A percentile compares a stretch with the other conserved stretches of the same genome.
Conservation (phyloP, 2,888 invertebrate genomes). For the Pterostichus madidus region DNA sequence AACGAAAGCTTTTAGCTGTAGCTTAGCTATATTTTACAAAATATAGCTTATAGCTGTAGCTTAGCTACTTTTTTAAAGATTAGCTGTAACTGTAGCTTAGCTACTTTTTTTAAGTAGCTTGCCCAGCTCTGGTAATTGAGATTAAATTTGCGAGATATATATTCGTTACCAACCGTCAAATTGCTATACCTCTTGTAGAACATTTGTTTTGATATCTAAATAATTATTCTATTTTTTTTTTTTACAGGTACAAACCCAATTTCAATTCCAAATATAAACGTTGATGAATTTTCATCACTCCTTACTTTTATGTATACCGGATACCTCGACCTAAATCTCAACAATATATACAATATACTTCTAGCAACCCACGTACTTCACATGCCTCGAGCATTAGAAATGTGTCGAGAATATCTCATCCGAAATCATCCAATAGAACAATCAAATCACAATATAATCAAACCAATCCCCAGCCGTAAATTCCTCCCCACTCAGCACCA, state of each 20-base stretch:
- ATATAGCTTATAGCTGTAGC: no score
- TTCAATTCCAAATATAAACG: slow-evolving; percentile 80
- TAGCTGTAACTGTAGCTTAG: no score
- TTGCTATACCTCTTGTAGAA: no score
- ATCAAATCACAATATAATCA: slow-evolving; percentile 75
- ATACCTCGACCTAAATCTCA: slow-evolving; percentile 83
- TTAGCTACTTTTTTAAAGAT: no score
- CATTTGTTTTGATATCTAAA: not conserved
- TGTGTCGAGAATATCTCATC: slow-evolving; percentile 83
- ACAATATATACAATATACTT: slow-evolving; percentile 86
- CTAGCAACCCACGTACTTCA: slow-evolving; percentile 86
- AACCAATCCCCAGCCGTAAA: slow-evolving; percentile 80
- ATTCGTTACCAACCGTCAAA: no score
- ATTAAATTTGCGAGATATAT: no score
- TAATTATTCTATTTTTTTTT: slow-evolving; percentile 13
- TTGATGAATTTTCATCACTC: slow-evolving; percentile 83
- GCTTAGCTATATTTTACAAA: no score
- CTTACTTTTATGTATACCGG: slow-evolving; percentile 89
- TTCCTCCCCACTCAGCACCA: slow-evolving; percentile 72
- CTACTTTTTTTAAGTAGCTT: no score
- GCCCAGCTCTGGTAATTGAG: no score
- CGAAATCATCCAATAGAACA: slow-evolving; percentile 76
- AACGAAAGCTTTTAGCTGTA: no score
- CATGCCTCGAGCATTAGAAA: slow-evolving; percentile 86
- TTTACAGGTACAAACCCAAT: slow-evolving; percentile 75